phyloP scores from a whole-genome alignment of 2,113 vertebrate species.

The Macrotis lagotis region DNA sequence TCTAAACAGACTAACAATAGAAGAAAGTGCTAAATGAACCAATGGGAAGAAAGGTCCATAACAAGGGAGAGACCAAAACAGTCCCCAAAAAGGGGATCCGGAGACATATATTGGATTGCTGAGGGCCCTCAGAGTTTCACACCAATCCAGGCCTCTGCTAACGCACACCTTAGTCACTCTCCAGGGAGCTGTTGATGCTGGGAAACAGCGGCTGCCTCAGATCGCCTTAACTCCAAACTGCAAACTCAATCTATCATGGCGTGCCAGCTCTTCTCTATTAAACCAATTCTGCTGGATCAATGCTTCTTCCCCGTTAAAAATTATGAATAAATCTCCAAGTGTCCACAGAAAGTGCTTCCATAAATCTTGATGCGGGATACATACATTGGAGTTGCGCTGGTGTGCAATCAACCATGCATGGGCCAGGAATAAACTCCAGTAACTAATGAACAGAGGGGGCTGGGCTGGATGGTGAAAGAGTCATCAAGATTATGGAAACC shows the following conservation, averaged over 20 bases:
- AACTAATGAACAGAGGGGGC: not conserved
- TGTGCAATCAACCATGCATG: conserved; percentile 53
- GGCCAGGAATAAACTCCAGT: conserved; percentile 65
- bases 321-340: conserved; percentile 73
- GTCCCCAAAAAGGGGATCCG: conserved; percentile 49
- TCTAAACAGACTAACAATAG: accelerated
- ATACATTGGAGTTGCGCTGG: conserved; percentile 17
- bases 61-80: not conserved
- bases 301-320: conserved; percentile 81
- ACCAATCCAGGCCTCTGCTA: conserved; percentile 44
- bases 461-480: not conserved
- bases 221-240: conserved; percentile 72
- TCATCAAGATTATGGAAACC: conserved; percentile 31
- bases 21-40: conserved; percentile 3
- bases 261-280: conserved; percentile 81
- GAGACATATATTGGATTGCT: conserved; percentile 61
- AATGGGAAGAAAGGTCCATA: accelerated
- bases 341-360: conserved; percentile 61
- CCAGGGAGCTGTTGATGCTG: conserved; percentile 46
- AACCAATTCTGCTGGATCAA: conserved; percentile 81
- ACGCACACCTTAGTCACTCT: conserved; percentile 35
- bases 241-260: conserved; percentile 79
- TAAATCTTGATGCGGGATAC: conserved; percentile 71
- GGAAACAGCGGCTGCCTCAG: conserved; percentile 49
- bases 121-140: conserved; percentile 54